These are phyloP conservation scores for Amiota communis DNA, from an alignment of 2,888 invertebrate genomes.

Conservation along the genomic window DNA sequence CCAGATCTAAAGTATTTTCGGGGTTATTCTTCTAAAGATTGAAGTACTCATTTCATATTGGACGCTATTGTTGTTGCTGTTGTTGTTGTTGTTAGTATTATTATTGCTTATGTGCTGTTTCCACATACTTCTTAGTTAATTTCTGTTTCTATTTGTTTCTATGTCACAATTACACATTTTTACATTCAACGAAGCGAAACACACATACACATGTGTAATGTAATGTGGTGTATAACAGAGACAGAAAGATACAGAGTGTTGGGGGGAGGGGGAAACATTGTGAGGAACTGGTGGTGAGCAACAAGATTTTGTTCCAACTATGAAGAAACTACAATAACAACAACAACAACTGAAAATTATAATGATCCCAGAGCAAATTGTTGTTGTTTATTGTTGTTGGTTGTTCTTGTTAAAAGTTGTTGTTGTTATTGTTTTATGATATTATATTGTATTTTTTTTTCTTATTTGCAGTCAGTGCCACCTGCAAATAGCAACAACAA, in stretches of 20 bases:
- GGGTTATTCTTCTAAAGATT: too few relatives aligned
- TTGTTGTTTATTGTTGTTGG: conserved; percentile 7
- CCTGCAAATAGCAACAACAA: conserved; percentile 22
- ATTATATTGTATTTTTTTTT: neutral
- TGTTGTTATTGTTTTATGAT: too few relatives aligned
- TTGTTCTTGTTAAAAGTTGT: too few relatives aligned
- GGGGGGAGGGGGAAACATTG: conserved; percentile 19
- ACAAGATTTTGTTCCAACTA: conserved; percentile 24
- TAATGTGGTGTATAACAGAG: neutral
- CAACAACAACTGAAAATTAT: conserved; percentile 30
- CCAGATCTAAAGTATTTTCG: too few relatives aligned
- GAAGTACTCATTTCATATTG: neutral
- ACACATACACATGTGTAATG: neutral
- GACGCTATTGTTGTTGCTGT: conserved; percentile 3
- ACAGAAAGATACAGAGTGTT: neutral
- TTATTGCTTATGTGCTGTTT: conserved; percentile 44
- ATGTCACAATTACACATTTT: conserved; percentile 56
- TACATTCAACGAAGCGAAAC: conserved; percentile 47
- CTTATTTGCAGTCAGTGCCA: conserved; percentile 26
- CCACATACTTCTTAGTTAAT: conserved; percentile 64
- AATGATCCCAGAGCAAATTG: conserved; percentile 26
- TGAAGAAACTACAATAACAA: conserved; percentile 44
- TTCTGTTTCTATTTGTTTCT: conserved; percentile 47
- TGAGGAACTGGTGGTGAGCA: conserved; percentile 27
- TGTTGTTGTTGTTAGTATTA: conserved; percentile 42